These are phyloP conservation scores for Chromobotia macracanthus DNA, from an alignment of 2,797 vertebrate species.

Conservation along the genomic window DNA sequence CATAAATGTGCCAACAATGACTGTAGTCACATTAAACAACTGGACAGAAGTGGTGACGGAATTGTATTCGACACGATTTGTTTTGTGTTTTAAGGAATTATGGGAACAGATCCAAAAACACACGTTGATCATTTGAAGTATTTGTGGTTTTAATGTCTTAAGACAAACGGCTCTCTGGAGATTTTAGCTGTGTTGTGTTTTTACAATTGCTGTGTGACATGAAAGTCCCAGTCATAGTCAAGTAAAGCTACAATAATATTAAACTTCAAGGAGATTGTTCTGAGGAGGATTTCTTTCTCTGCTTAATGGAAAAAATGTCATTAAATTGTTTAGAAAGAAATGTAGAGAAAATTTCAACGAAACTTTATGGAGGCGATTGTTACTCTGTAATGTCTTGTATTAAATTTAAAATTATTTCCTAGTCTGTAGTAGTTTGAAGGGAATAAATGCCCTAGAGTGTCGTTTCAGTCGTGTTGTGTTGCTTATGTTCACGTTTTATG, in stretches of 20 bases:
- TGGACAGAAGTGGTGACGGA: slow-evolving; percentile 6
- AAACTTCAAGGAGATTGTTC: no score
- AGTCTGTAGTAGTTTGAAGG: neutral
- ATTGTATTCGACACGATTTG: neutral
- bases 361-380: neutral
- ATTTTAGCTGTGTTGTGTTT: slow-evolving; percentile 7
- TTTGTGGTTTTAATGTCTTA: neutral
- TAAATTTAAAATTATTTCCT: neutral
- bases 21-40: neutral
- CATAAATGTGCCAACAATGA: neutral
- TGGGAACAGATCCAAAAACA: neutral
- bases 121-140: neutral
- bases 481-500: slow-evolving; percentile 19
- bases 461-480: neutral
- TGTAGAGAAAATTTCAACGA: neutral
- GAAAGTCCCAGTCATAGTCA: no score
- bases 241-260: no score
- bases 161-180: slow-evolving; percentile 8
- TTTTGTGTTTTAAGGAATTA: neutral
- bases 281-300: neutral
- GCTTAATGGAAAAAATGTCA: neutral
- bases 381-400: neutral
- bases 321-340: neutral
- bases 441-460: neutral
- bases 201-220: no score